Base-by-base conservation (phyloP, 2,113 vertebrate species). In the Columbina picui region DNA sequence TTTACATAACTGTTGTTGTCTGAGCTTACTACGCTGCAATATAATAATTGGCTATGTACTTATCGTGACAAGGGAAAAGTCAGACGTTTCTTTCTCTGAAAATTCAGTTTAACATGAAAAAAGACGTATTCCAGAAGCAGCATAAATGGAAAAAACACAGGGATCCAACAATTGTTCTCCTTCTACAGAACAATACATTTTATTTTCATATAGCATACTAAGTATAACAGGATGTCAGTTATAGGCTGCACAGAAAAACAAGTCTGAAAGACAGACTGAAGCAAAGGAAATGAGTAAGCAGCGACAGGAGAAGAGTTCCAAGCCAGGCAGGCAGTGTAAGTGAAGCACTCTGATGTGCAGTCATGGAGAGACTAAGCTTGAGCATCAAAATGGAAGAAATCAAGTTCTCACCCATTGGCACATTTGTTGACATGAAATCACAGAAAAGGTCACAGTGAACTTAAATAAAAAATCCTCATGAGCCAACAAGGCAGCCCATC, bases 151-250 rank as follows among this genome's bases (percentile, higher is more conserved):
- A 95, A 89, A 94, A 95, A 30, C 45, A 65, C 10, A 61, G 13
- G 19, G 50, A 89, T 87, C 64, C 80, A 95, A 87, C 55, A 68
- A 74, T 60, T 87, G 60, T 81, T 92, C 80, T 90, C 50, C 61
- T 89, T 63, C 64, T 56, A 71, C 12, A 68, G 83, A 93, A 95
- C 90, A 94, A 96, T 94, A 71, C 52, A 82, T 84, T 95, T 97
- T 84, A 91, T 94, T 91, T 95, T 94, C 84, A 87, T 91, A 91
- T 70, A 87, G 70, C 36, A 26, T 91, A 89, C 57, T 56, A 89
- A 85, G 55, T 94, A n/a, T 65, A 97, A 95, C 96, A 95, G 95
- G 96, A 97, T 96, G 96, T 96, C 84, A 55, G 94, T 93, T 97
- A 95, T 64, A 97, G 94, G 77, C 89, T 94, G 71, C 81, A 92